Conservation (phyloP, 2,888 invertebrate genomes). For the Eupsilia transversa region DNA sequence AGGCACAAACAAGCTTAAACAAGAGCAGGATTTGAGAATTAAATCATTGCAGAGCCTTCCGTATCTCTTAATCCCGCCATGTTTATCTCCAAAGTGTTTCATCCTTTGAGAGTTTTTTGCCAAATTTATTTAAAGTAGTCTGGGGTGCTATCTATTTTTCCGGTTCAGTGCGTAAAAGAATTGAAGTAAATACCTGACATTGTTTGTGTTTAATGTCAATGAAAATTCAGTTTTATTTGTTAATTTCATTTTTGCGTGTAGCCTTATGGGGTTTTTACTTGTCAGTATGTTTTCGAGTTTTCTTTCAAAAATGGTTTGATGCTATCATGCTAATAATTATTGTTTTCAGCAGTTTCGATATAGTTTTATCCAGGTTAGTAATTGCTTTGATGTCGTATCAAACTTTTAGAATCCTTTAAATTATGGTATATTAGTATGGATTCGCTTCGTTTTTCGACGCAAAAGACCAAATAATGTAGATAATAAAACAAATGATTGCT, state of each 20-base stretch:
- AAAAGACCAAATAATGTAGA: not conserved
- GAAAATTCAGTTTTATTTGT: constrained; percentile 49
- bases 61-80: constrained; percentile 30
- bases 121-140: constrained; percentile 68
- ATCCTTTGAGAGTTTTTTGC: constrained; percentile 62
- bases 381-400: not conserved
- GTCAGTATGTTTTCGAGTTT: not conserved
- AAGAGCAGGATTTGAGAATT: constrained; percentile 29
- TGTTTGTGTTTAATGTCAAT: constrained; percentile 53
- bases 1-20: constrained; percentile 8
- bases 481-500: not conserved
- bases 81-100: constrained; percentile 48
- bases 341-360: not conserved
- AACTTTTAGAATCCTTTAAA: not conserved
- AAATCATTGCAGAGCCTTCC: constrained; percentile 35
- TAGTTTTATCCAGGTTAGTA: not conserved
- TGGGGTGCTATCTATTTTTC: constrained; percentile 67
- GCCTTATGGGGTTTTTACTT: not conserved
- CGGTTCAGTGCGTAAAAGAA: constrained; percentile 58
- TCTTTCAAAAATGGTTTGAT: not conserved
- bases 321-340: not conserved
- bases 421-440: not conserved
- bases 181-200: constrained; percentile 54
- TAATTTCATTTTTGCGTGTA: constrained; percentile 4
- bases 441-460: not conserved